These are phyloP conservation scores for Meiosimyza platycephala DNA, from an alignment of 2,888 invertebrate species.

Conservation along the genomic window DNA sequence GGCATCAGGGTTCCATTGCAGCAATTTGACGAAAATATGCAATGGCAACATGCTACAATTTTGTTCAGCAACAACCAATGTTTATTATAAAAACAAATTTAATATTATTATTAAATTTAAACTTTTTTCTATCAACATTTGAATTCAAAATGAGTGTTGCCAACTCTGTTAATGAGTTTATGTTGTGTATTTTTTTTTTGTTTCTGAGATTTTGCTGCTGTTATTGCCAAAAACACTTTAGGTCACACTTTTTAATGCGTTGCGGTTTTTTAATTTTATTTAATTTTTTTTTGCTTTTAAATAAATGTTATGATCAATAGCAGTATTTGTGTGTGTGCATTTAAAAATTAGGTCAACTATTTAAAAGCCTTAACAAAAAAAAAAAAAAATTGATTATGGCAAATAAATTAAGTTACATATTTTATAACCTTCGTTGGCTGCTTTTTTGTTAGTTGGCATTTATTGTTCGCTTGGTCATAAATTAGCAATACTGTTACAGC, in stretches of 20 bases:
- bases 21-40: conserved; percentile 21
- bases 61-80: no score
- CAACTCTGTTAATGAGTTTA: conserved; percentile 24
- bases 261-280: not conserved
- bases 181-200: no score
- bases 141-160: no score
- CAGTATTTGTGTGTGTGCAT: not conserved
- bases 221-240: no score
- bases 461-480: not conserved
- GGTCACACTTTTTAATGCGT: no score
- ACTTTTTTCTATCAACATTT: not conserved
- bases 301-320: not conserved
- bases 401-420: conserved; percentile 22
- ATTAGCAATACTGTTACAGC: not conserved
- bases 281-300: not conserved
- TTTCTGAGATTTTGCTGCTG: no score
- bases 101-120: conserved; percentile 7
- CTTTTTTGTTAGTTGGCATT: conserved; percentile 3
- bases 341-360: conserved; percentile 16
- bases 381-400: conserved; percentile 12
- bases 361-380: conserved; percentile 1
- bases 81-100: no score
- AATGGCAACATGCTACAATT: not conserved
- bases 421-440: not conserved
- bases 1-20: not conserved